phyloP scores from a whole-genome alignment of 2,888 invertebrate genomes.

The Ochropleura plecta region DNA sequence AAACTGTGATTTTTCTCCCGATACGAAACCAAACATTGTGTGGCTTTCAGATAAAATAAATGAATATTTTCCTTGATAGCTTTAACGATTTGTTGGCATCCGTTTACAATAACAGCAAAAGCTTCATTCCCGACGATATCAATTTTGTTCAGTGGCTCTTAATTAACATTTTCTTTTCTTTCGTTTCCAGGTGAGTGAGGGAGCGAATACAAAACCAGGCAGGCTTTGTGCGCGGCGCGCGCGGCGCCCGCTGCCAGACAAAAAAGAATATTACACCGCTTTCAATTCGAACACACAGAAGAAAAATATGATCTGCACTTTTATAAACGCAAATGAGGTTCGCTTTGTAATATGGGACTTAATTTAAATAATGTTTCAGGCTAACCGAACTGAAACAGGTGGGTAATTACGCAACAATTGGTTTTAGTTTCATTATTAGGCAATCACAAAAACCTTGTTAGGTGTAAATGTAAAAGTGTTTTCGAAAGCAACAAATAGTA shows the following conservation, averaged over 20 bases:
- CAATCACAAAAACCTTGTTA: slow-evolving; percentile 34
- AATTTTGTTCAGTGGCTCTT: slow-evolving; percentile 89
- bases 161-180: slow-evolving; percentile 91
- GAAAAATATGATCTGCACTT: slow-evolving; percentile 88
- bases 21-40: slow-evolving; percentile 42
- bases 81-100: slow-evolving; percentile 79
- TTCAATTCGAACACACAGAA: slow-evolving; percentile 87
- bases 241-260: slow-evolving; percentile 77
- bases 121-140: slow-evolving; percentile 86
- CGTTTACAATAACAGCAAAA: slow-evolving; percentile 84
- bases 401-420: slow-evolving; percentile 72
- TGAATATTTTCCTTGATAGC: slow-evolving; percentile 63
- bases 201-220: slow-evolving; percentile 84
- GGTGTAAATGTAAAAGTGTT: slow-evolving; percentile 26
- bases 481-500: slow-evolving; percentile 36
- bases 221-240: slow-evolving; percentile 83
- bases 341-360: slow-evolving; percentile 84
- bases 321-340: slow-evolving; percentile 89
- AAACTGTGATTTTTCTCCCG: slow-evolving; percentile 42
- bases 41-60: slow-evolving; percentile 61
- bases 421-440: slow-evolving; percentile 61
- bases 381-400: slow-evolving; percentile 74
- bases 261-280: slow-evolving; percentile 88
- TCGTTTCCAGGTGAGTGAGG: slow-evolving; percentile 90
- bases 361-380: slow-evolving; percentile 83